Evolutionary conservation across 2,797 vertebrate genomes (phyloP), one percentile per base, ranked within the genome.

Genomic region (Siniperca obscura): DNA sequence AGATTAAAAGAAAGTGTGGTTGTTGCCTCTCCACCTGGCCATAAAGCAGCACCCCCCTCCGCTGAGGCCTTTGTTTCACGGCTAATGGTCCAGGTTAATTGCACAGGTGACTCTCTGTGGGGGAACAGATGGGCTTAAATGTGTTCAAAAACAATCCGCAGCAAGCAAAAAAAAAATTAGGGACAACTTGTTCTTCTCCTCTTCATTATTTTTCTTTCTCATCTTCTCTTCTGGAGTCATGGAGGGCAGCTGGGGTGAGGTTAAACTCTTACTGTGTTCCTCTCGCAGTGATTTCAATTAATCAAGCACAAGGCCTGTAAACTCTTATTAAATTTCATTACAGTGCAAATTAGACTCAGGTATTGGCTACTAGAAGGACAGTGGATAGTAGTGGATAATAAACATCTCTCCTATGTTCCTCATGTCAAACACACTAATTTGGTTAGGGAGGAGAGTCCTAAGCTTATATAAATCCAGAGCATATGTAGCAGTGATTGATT

Each of bases 31-130:
- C 92, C 90, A 93, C 92, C 93, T 93, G 91, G 89, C 90, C 87
- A 77, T 89, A 90, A 90, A 89, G 89, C 83, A 81, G 46, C 77
- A 69, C 14, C 73, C 80, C 81, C 78, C 80, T 88, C 86, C 85
- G 64, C 82, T 2, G 67, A 92, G 86, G 89, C 88, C 89, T 95
- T 93, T 93, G 93, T 93, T 94, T 95, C 92, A 89, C 84, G 68
- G 89, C 89, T 93, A 93, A 93, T 93, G 94, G 86, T 82, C 90
- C 82, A 93, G 95, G 95, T 96, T 96, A 96, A 96, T 96, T 95
- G 94, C 92, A 90, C 95, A 95, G 94, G 94, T 95, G 95, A 94
- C 91, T 94, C 93, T 95, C 87, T 92, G 86, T 85, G 81, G 84
- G 87, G 89, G 91, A 94, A 94, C 94, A 95, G 94, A 96, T 95